Base-by-base conservation (phyloP, 2,888 invertebrate species). In the Scotopteryx bipunctaria region DNA sequence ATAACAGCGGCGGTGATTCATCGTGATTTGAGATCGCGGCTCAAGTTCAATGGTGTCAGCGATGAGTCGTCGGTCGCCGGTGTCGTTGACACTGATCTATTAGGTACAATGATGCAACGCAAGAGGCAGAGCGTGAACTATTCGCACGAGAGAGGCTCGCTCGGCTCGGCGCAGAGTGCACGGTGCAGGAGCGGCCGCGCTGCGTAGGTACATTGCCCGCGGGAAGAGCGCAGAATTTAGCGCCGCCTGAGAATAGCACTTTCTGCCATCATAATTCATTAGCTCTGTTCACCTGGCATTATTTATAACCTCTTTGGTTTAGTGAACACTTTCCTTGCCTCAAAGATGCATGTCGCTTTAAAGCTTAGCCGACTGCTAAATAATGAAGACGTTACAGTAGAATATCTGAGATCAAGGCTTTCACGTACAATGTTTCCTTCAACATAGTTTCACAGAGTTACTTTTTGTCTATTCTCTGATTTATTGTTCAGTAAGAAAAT, bases 251-350 rank as follows among this genome's bases (percentile, higher is more conserved):
- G 71, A 70, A 54, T 54, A 41, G 48, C 78, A 71, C 73, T 67
- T 51, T 76, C 74, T 67, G 73, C 74, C 76, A 74, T 78, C 78
- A 79, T 87, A 87, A 87, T 86, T 88, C 87, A 89, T 87, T 87
- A 86, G 81, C 67, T 83, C 73, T 71, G 75, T 76, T 79, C 78
- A 77, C 78, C 57, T 76, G 73, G 61, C 69, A 77, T 84, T 86
- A 88, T 88, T 89, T 87, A 87, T 81, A 78, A 71, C 72, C 68
- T 75, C 79, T 82, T 74, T 80, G 68, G 76, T 81, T 82, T 81
- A 81, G 80, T 83, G 73, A 75, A 78, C 75, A 78, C 78, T 79
- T 72, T 75, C 69, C 71, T 77, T 69, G 71, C 73, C 53, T 79
- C 73, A 81, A 76, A 74, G 79, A 78, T 74, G 73, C 70, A 69